Base-by-base conservation (phyloP, 1,140 invertebrate genomes). In the Papilio polytes region DNA sequence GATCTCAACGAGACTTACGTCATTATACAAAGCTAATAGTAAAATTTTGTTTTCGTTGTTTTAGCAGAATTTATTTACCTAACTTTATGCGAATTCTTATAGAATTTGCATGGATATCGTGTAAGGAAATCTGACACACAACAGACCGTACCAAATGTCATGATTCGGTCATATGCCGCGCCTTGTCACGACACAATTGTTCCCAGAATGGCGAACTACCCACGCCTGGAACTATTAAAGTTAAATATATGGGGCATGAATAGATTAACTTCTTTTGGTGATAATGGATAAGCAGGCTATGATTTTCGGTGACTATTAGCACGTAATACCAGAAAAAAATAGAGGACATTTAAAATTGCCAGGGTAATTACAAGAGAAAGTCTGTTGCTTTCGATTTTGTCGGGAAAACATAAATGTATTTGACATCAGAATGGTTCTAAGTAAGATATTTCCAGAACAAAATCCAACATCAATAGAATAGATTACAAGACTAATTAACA, bases 121-220 rank as follows among this genome's bases (percentile, higher is more conserved):
- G 26, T 31, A 31, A 70, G 63, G 63, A 31, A 31, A 7, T 70
- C 26, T 70, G 13, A 70, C 63, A 70, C 12, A 31, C 22, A 31
- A 31, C 20, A 70, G 63, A 13, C 22, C 63, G 12, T 36, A 70
- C 3, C 22, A 13, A 70, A 70, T 70, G 63, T 70, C 63, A 36
- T 63, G 63, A 70, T 70, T 70, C 26, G 22, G 26, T 70, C 63
- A 70, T 70, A 70, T 15, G 63, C 63, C 63, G 63, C 26, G 63
- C 63, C 63, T 70, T 70, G 26, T 70, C 63, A 70, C 63, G 63
- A 70, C 26, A 70, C 63, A 26, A 70, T 36, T 70, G 63, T 31
- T 31, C 26, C 26, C 12, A 0, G 63, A 31, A 70, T 70, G 63
- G 63, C 26, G 22, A 31, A 15, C 26, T 70, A 70, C 63, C 63